Conservation (phyloP, 2,113 vertebrate genomes). For the Periophthalmus modestus region DNA sequence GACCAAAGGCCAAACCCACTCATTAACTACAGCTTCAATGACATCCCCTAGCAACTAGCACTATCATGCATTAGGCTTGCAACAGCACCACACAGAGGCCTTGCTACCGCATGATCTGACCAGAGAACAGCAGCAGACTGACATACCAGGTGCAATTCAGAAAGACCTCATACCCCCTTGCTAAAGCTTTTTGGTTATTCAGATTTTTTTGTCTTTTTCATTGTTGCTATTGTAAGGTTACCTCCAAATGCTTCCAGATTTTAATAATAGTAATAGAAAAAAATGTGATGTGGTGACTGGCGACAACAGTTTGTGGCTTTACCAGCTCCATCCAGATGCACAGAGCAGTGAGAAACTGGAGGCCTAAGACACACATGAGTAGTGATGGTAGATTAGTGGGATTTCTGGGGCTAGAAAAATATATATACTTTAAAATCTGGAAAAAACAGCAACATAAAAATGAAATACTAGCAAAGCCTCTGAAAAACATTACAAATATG, state of each 20-base stretch:
- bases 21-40: neutral
- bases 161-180: slow-evolving; percentile 45
- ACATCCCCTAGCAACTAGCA: slow-evolving; percentile 4
- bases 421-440: slow-evolving; percentile 24
- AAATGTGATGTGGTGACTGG: slow-evolving; percentile 15
- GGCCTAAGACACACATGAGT: slow-evolving; percentile 54
- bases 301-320: slow-evolving; percentile 28
- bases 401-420: slow-evolving; percentile 64
- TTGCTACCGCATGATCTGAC: slow-evolving; percentile 17
- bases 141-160: slow-evolving; percentile 32
- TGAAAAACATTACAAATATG: slow-evolving; percentile 76
- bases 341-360: slow-evolving; percentile 20
- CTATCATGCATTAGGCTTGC: slow-evolving; percentile 5
- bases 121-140: slow-evolving; percentile 36
- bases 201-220: slow-evolving; percentile 17
- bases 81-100: slow-evolving; percentile 19
- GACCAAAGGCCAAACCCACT: neutral
- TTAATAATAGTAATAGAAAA: neutral
- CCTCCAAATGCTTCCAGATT: slow-evolving; percentile 32
- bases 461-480: slow-evolving; percentile 71
- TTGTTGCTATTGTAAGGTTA: slow-evolving; percentile 17
- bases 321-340: slow-evolving; percentile 11
- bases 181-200: slow-evolving; percentile 50
- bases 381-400: slow-evolving; percentile 62
- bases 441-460: slow-evolving; percentile 47